These are phyloP conservation scores for Drosophila neocordata DNA, from an alignment of 1,140 invertebrate genomes.

Conservation along the genomic window DNA sequence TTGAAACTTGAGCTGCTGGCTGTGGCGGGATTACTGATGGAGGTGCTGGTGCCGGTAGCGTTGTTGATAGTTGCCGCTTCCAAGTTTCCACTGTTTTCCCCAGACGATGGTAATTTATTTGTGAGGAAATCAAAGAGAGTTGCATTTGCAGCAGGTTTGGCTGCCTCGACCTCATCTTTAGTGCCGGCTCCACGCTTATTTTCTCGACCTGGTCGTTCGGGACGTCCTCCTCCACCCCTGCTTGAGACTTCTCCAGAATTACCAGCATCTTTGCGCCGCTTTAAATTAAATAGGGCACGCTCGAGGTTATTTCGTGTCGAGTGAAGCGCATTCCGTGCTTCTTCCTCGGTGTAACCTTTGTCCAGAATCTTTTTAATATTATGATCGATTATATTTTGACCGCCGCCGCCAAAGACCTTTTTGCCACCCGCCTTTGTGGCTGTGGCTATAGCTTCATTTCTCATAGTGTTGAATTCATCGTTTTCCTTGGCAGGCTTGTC, in stretches of 20 bases:
- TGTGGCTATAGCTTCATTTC: conserved; percentile 93
- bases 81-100: conserved; percentile 47
- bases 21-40: conserved; percentile 28
- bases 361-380: conserved; percentile 92
- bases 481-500: conserved; percentile 87
- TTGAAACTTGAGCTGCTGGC: conserved; percentile 37
- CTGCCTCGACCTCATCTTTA: conserved; percentile 85
- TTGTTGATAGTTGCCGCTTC: conserved; percentile 46
- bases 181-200: conserved; percentile 82
- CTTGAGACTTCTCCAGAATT: conserved; percentile 58
- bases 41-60: conserved; percentile 83
- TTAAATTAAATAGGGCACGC: conserved; percentile 87
- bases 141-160: conserved; percentile 92
- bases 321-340: conserved; percentile 89
- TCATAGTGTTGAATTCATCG: conserved; percentile 92
- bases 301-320: conserved; percentile 89
- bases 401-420: conserved; percentile 88
- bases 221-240: conserved; percentile 83
- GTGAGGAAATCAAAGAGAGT: conserved; percentile 95
- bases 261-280: conserved; percentile 84
- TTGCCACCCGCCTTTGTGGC: conserved; percentile 90
- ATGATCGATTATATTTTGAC: conserved; percentile 88
- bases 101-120: conserved; percentile 86
- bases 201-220: conserved; percentile 46
- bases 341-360: conserved; percentile 90